These are phyloP conservation scores for Lordiphosa mommai DNA, from an alignment of 1,140 invertebrate species.

Conservation along the genomic window DNA sequence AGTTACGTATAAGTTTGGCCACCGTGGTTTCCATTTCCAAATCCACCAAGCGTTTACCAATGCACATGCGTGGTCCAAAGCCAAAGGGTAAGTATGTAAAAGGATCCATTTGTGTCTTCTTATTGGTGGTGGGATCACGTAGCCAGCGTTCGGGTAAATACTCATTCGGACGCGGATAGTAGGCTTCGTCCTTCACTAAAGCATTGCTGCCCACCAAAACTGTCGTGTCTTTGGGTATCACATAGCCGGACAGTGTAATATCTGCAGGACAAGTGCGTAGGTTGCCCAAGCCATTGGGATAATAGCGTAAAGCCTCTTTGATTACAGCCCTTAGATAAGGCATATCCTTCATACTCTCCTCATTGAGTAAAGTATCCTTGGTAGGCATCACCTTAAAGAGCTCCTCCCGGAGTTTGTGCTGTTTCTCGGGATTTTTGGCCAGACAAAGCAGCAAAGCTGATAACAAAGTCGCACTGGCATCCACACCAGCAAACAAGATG, in stretches of 20 bases:
- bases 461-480: constrained; percentile 79
- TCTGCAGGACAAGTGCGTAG: constrained; percentile 88
- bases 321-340: constrained; percentile 82
- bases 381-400: constrained; percentile 67
- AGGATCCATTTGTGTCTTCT: constrained; percentile 34
- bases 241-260: constrained; percentile 87
- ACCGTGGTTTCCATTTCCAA: constrained; percentile 85
- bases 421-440: constrained; percentile 80
- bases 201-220: constrained; percentile 26
- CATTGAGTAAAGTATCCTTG: constrained; percentile 73
- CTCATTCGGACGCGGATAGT: constrained; percentile 84
- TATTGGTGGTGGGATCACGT: constrained; percentile 71
- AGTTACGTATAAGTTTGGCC: constrained; percentile 82
- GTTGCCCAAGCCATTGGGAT: constrained; percentile 91
- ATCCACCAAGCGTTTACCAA: constrained; percentile 85
- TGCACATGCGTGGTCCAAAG: constrained; percentile 82
- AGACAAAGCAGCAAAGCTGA: constrained; percentile 54
- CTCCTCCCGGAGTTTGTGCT: constrained; percentile 81
- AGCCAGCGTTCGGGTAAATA: constrained; percentile 90
- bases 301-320: constrained; percentile 86
- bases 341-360: constrained; percentile 67
- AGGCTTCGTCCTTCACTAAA: constrained; percentile 34
- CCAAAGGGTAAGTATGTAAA: constrained; percentile 81
- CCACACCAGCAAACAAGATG: constrained; percentile 87
- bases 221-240: constrained; percentile 87